phyloP scores from a whole-genome alignment of 2,113 vertebrate genomes.

The Cyanocitta stelleri region DNA sequence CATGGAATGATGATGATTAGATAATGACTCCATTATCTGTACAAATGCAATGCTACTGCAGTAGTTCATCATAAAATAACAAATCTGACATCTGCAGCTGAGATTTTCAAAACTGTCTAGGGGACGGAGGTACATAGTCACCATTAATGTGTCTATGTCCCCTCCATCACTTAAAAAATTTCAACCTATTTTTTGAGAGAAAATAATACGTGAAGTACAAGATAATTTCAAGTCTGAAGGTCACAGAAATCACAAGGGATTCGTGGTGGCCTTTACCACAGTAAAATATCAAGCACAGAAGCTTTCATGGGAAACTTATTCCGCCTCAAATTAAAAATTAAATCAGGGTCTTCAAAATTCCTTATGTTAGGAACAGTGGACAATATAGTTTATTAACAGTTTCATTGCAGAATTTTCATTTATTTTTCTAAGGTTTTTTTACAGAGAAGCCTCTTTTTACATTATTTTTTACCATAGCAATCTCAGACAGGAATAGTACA shows the following conservation, averaged over 20 bases:
- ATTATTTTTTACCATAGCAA: neutral
- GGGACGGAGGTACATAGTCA: neutral
- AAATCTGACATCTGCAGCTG: neutral
- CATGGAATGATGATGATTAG: neutral
- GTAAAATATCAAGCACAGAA: neutral
- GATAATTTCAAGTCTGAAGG: conserved; percentile 18
- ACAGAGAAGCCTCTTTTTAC: neutral
- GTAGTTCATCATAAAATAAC: neutral
- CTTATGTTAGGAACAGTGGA: neutral
- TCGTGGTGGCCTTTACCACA: neutral
- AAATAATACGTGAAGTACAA: neutral
- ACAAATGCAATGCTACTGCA: neutral
- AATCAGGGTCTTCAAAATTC: neutral
- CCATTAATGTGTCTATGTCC: neutral
- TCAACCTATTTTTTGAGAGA: neutral
- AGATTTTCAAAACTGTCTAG: neutral
- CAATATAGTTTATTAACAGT: neutral
- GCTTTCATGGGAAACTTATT: neutral
- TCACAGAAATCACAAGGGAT: conserved; percentile 1
- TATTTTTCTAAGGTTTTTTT: neutral
- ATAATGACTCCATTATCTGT: conserved; percentile 16
- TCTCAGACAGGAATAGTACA: neutral
- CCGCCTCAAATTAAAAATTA: neutral
- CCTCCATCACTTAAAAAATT: neutral
- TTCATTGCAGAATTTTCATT: neutral